A percentile compares a stretch with the other conserved stretches of the same genome.
These are phyloP conservation scores for Ploceus nigricollis DNA, from an alignment of 2,113 vertebrate species.

Conservation along the genomic window DNA sequence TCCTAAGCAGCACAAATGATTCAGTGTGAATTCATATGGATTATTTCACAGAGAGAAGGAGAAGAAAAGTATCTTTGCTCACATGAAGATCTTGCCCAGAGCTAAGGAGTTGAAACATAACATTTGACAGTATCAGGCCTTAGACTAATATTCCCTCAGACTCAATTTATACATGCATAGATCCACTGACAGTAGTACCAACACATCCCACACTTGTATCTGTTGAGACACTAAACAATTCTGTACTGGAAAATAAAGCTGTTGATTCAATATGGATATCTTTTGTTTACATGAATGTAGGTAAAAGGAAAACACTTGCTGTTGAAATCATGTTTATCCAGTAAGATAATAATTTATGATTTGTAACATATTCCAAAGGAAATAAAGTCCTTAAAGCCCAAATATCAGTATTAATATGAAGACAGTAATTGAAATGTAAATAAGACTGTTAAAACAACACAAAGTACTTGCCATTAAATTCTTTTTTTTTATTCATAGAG, in stretches of 20 bases:
- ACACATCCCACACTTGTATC: not conserved
- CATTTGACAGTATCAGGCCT: not conserved
- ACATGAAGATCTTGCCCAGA: not conserved
- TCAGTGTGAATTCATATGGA: not conserved
- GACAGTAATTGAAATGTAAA: not conserved
- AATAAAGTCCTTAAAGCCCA: not conserved
- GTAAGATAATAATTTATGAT: not conserved
- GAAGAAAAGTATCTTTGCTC: not conserved
- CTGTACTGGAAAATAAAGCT: not conserved
- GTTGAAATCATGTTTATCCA: not conserved
- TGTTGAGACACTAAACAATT: not conserved
- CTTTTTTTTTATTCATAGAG: not conserved
- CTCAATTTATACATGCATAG: not conserved
- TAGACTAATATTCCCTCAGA: not conserved
- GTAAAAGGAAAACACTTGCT: not conserved
- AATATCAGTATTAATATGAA: not conserved
- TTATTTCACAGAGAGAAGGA: not conserved
- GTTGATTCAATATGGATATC: not conserved
- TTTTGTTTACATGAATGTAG: not conserved
- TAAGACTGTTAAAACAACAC: not conserved
- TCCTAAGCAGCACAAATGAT: not conserved
- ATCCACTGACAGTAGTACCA: not conserved
- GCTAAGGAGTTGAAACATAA: not conserved
- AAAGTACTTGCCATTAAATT: not conserved
- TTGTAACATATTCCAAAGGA: not conserved